A percentile compares a stretch with the other conserved stretches of the same genome.
phyloP scores from a whole-genome alignment of 2,797 vertebrate genomes.

The Periophthalmus magnuspinnatus region DNA sequence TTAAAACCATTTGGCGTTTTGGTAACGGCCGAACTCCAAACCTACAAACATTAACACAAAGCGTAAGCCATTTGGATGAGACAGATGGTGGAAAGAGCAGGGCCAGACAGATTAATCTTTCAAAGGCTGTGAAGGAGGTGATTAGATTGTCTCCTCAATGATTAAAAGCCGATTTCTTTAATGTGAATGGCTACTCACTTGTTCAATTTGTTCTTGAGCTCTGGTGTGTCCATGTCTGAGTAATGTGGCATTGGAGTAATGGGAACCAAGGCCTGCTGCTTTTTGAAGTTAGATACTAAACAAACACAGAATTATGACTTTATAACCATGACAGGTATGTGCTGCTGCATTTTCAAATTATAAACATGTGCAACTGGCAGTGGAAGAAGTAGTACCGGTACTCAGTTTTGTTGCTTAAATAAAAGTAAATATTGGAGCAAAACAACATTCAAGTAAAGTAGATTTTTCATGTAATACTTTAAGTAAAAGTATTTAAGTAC shows the following conservation, averaged over 20 bases:
- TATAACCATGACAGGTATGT: neutral
- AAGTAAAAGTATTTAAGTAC: no score
- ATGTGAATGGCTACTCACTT: conserved; percentile 74
- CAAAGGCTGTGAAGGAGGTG: conserved; percentile 18
- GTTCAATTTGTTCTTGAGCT: conserved; percentile 89
- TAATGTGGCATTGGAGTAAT: conserved; percentile 89
- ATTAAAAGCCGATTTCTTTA: conserved; percentile 7
- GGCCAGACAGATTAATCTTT: conserved; percentile 22
- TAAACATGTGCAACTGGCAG: no score
- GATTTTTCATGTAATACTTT: no score
- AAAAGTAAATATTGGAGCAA: no score
- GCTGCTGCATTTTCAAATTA: neutral
- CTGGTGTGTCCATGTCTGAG: conserved; percentile 93
- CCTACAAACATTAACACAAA: conserved; percentile 61
- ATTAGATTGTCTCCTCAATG: conserved; percentile 31
- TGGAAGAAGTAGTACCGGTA: no score
- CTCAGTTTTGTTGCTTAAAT: no score
- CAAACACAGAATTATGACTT: conserved; percentile 7
- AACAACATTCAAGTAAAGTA: no score
- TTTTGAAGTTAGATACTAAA: conserved; percentile 59
- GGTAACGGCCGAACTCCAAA: conserved; percentile 93
- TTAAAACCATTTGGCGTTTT: conserved; percentile 93
- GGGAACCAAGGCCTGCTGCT: conserved; percentile 68
- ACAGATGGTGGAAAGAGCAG: neutral
- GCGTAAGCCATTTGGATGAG: neutral